Percentiles rank a stretch among this genome's conserved stretches.
Evolutionary conservation across 2,888 invertebrate species (phyloP).

Genomic region (Lycophotia porphyrea): DNA sequence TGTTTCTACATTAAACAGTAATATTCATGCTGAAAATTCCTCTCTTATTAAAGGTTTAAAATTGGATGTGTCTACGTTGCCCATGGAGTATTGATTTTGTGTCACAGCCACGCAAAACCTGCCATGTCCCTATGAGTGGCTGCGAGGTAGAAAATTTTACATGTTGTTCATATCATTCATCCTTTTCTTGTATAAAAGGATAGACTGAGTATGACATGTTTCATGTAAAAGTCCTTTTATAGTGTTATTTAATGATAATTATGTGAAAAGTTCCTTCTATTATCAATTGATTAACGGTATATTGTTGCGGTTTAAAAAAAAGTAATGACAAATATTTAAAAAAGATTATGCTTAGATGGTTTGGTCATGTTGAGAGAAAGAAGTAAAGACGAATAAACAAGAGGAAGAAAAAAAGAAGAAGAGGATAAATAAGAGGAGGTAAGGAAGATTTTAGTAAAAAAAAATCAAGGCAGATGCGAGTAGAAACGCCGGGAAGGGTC

Average conservation of each 20-base stretch:
- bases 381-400: too few species aligned
- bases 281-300: not conserved
- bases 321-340: not conserved
- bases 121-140: conserved; percentile 3
- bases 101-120: conserved; percentile 25
- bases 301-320: not conserved
- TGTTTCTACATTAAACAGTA: not conserved
- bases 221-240: not conserved
- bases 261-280: not conserved
- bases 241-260: not conserved
- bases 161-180: not conserved
- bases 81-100: conserved; percentile 54
- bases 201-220: not conserved
- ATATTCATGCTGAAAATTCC: not conserved
- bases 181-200: not conserved
- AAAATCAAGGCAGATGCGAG: too few species aligned
- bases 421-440: too few species aligned
- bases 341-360: too few species aligned
- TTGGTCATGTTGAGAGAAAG: not conserved
- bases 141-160: conserved; percentile 1
- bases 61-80: conserved; percentile 6
- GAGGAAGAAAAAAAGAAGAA: too few species aligned
- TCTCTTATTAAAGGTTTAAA: conserved; percentile 24
- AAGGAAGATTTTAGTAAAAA: too few species aligned
- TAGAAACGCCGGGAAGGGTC: not conserved